phyloP scores from a whole-genome alignment of 2,113 vertebrate species.

The Platichthys flesus region DNA sequence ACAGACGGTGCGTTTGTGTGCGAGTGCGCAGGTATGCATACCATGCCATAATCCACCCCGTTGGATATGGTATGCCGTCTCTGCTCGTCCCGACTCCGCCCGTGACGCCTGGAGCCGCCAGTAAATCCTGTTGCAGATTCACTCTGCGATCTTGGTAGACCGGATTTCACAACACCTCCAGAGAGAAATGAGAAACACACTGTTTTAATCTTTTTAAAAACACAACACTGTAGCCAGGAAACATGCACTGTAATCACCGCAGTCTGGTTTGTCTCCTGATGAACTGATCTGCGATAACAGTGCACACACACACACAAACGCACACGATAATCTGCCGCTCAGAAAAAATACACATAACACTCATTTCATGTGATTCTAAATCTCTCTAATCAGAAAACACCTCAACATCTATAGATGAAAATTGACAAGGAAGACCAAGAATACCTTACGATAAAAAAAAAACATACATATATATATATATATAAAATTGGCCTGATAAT shows the following conservation, averaged over 20 bases:
- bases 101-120: constrained; percentile 75
- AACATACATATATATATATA: neutral
- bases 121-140: constrained; percentile 77
- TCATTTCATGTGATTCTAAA: neutral
- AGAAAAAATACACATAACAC: neutral
- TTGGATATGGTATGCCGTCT: constrained; percentile 94
- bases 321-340: neutral
- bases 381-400: too few relatives aligned
- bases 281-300: too few relatives aligned
- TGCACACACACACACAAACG: too few relatives aligned
- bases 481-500: neutral
- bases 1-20: neutral
- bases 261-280: neutral
- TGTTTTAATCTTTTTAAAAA: constrained; percentile 4
- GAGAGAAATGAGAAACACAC: constrained; percentile 33
- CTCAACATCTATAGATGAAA: neutral
- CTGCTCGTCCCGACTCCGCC: constrained; percentile 84
- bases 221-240: neutral
- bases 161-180: constrained; percentile 72
- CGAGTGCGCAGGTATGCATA: constrained; percentile 79
- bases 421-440: neutral
- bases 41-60: constrained; percentile 92
- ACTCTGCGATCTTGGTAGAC: constrained; percentile 81
- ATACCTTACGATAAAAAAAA: neutral
- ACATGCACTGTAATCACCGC: neutral